phyloP scores from a whole-genome alignment of 2,888 invertebrate species.

The Poecilus cupreus region DNA sequence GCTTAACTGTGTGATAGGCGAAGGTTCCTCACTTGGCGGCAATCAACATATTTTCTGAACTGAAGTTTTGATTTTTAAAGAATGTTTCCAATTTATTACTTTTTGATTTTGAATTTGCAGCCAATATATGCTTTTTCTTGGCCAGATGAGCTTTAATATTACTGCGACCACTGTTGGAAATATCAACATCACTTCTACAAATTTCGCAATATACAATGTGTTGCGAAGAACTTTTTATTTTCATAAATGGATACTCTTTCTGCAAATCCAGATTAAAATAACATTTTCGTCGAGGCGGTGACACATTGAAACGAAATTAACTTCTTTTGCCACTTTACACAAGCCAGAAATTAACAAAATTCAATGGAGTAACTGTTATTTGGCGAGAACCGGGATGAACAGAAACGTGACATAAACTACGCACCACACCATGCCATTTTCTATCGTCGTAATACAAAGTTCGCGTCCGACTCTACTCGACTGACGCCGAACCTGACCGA shows the following conservation, averaged over 20 bases:
- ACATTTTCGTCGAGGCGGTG: background rate
- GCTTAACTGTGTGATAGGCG: background rate
- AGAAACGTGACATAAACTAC: background rate
- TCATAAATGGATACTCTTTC: too few relatives aligned
- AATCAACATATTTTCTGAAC: background rate
- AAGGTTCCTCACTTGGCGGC: background rate
- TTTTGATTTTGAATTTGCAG: background rate
- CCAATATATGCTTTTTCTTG: slow-evolving; percentile 10
- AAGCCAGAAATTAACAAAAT: background rate
- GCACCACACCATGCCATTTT: background rate
- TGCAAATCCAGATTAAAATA: too few relatives aligned
- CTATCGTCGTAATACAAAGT: background rate
- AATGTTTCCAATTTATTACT: background rate
- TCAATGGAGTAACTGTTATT: slow-evolving; percentile 3
- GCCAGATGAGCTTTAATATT: slow-evolving; percentile 13
- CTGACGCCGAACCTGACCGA: background rate
- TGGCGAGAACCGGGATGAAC: background rate
- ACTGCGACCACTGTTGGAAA: slow-evolving; percentile 15
- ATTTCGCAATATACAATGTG: slow-evolving; percentile 14
- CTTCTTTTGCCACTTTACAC: background rate
- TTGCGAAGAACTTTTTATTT: background rate
- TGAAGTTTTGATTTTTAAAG: background rate
- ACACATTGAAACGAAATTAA: background rate
- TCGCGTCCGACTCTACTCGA: background rate
- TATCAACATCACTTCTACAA: slow-evolving; percentile 20